Evolutionary conservation across 2,888 invertebrate species (phyloP).

Genomic region (Cenopis cana): DNA sequence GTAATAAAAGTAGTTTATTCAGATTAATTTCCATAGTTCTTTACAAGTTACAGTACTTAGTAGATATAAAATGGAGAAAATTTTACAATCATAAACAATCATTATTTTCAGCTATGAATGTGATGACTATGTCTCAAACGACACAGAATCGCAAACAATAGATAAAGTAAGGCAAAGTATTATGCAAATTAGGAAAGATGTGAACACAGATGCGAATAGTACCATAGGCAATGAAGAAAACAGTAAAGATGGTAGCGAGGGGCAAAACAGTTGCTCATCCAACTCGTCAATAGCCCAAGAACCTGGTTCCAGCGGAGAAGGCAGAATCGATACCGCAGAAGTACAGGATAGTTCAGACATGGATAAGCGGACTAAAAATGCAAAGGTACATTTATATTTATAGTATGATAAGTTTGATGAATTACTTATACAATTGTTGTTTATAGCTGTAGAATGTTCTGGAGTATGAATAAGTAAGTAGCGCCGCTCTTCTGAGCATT

Average conservation of each 20-base stretch:
- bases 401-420: conserved; percentile 28
- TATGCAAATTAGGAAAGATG: conserved; percentile 61
- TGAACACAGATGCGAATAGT: conserved; percentile 53
- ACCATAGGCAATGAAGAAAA: conserved; percentile 61
- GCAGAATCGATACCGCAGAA: conserved; percentile 51
- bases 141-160: conserved; percentile 84
- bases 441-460: not conserved
- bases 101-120: conserved; percentile 88
- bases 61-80: no score
- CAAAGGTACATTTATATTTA: conserved; percentile 59
- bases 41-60: no score
- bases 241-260: conserved; percentile 61
- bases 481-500: no score
- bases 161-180: conserved; percentile 84
- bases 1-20: no score
- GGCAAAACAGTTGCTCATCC: conserved; percentile 53
- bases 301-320: conserved; percentile 52
- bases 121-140: conserved; percentile 92
- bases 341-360: conserved; percentile 58
- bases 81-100: not conserved
- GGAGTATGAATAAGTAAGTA: conserved; percentile 14
- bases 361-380: conserved; percentile 66
- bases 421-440: conserved; percentile 29
- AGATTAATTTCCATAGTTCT: no score
- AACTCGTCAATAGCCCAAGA: conserved; percentile 52